Evolutionary conservation across 2,797 vertebrate species (phyloP).

Genomic region (Austrolebias charrua): DNA sequence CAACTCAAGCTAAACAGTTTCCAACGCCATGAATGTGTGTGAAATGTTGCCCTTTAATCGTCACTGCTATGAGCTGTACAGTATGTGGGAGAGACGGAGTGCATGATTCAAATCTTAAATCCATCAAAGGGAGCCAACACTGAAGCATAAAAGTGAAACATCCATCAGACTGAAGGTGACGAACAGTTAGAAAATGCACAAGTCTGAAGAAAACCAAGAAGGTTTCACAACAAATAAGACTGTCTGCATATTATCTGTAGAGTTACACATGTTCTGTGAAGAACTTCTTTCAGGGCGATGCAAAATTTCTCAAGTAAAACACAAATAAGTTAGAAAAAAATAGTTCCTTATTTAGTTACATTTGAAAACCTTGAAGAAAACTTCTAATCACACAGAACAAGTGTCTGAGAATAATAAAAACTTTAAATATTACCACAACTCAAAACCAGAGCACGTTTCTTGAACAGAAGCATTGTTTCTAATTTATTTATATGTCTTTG

Average conservation of each 20-base stretch:
- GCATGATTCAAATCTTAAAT: conserved; percentile 58
- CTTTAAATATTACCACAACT: background rate
- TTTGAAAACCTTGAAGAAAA: conserved; percentile 10
- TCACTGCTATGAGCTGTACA: background rate
- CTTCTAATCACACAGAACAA: conserved; percentile 1
- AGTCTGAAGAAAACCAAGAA: background rate
- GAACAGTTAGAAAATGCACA: conserved; percentile 16
- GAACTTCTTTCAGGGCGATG: too few relatives aligned
- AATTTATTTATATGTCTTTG: conserved; percentile 33
- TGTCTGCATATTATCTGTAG: background rate
- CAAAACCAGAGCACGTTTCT: conserved; percentile 1
- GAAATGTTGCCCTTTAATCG: background rate
- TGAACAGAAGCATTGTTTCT: conserved; percentile 2
- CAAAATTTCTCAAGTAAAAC: background rate
- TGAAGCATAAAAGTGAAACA: conserved; percentile 49
- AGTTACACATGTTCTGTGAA: too few relatives aligned
- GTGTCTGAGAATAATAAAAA: conserved; percentile 5
- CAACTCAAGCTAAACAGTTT: background rate
- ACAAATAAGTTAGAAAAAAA: background rate
- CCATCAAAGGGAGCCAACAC: conserved; percentile 49
- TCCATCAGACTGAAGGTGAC: conserved; percentile 18
- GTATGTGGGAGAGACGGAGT: conserved; percentile 35
- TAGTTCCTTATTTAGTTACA: too few relatives aligned
- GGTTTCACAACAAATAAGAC: conserved; percentile 46
- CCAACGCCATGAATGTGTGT: accelerated